These are phyloP conservation scores for Ranitomeya imitator DNA, from an alignment of 2,113 vertebrate species.

Conservation along the genomic window DNA sequence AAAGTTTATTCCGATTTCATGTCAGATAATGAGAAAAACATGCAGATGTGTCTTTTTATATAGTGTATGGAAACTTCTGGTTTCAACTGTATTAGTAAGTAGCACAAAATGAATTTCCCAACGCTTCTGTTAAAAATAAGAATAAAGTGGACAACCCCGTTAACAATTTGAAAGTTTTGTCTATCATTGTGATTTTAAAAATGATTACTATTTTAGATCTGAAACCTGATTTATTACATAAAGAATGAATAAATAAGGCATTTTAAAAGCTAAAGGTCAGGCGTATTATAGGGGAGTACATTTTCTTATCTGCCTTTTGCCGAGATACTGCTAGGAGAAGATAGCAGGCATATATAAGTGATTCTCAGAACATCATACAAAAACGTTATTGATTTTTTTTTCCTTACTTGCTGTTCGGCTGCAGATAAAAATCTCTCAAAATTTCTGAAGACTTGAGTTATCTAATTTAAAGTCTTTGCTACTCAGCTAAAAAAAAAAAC, in stretches of 20 bases:
- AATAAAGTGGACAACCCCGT: no score
- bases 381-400: conserved; percentile 62
- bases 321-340: conserved; percentile 56
- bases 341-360: conserved; percentile 57
- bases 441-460: conserved; percentile 63
- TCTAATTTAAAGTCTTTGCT: conserved; percentile 56
- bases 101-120: no score
- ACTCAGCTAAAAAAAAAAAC: conserved; percentile 34
- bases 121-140: no score
- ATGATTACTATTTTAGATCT: no score
- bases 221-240: no score
- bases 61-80: no score
- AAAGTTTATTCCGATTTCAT: no score
- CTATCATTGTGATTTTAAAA: no score
- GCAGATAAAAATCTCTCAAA: conserved; percentile 62
- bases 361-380: conserved; percentile 64
- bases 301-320: conserved; percentile 62
- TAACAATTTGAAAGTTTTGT: no score
- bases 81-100: no score
- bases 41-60: no score
- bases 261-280: conserved; percentile 58
- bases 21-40: no score
- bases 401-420: conserved; percentile 54
- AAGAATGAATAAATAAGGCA: conserved; percentile 52
- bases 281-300: conserved; percentile 61